Evolutionary conservation across 2,888 invertebrate genomes (phyloP).

Genomic region (Halictus quadricinctus): DNA sequence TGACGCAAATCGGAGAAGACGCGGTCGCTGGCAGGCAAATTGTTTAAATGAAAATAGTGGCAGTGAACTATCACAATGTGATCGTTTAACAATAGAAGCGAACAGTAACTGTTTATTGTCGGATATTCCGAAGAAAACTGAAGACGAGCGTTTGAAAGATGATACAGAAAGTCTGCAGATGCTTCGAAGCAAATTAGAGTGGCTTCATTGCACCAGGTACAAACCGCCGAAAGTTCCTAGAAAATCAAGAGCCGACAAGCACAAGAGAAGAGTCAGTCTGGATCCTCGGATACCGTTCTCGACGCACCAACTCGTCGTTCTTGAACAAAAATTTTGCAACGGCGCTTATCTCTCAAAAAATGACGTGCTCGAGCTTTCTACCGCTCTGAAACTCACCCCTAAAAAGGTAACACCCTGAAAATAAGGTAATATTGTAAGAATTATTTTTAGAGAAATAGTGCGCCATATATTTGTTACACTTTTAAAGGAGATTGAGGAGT

Average conservation of each 20-base stretch:
- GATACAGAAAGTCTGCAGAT: not conserved
- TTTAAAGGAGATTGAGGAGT: too few species aligned
- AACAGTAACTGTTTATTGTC: not conserved
- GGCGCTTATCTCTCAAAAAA: slow-evolving; percentile 88
- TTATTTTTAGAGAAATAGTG: not conserved
- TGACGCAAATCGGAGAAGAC: not conserved
- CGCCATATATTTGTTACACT: too few species aligned
- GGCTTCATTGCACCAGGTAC: slow-evolving; percentile 89
- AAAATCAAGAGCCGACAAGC: slow-evolving; percentile 81
- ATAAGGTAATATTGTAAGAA: not conserved
- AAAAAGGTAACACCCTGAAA: slow-evolving; percentile 81
- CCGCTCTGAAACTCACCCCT: slow-evolving; percentile 86
- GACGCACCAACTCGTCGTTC: slow-evolving; percentile 86
- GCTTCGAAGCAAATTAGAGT: slow-evolving; percentile 77
- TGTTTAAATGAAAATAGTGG: not conserved
- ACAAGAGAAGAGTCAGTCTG: slow-evolving; percentile 73
- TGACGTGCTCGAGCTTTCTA: slow-evolving; percentile 86
- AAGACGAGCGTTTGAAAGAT: not conserved
- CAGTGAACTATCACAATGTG: not conserved
- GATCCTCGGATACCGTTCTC: slow-evolving; percentile 88
- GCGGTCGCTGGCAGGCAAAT: not conserved
- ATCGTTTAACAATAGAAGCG: not conserved
- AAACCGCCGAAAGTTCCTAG: slow-evolving; percentile 88
- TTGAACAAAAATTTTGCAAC: slow-evolving; percentile 87
- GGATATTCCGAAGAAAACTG: not conserved